phyloP scores from a whole-genome alignment of 2,888 invertebrate genomes.

The Carterocephalus palaemon region DNA sequence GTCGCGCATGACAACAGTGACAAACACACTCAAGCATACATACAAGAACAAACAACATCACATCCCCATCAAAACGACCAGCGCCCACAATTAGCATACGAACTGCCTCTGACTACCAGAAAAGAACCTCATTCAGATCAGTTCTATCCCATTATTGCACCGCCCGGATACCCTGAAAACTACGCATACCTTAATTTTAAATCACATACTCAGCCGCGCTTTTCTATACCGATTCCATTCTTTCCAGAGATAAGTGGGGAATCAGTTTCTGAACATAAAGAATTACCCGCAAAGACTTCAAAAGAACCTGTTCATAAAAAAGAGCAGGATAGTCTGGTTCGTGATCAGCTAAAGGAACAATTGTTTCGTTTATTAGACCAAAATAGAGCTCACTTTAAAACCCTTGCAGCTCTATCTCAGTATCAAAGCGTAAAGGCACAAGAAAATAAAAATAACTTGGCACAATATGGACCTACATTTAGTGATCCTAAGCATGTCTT shows the following conservation, averaged over 20 bases:
- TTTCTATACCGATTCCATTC: neutral
- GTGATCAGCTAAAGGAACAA: conserved; percentile 27
- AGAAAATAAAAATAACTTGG: conserved; percentile 3
- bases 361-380: conserved; percentile 31
- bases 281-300: neutral
- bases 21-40: neutral
- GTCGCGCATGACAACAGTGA: neutral
- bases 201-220: neutral
- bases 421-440: neutral
- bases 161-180: neutral
- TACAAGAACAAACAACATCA: conserved; percentile 5
- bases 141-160: conserved; percentile 1
- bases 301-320: neutral
- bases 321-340: neutral
- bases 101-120: neutral
- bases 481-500: conserved; percentile 44
- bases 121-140: conserved; percentile 6
- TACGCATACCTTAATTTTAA: neutral
- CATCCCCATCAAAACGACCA: neutral
- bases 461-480: conserved; percentile 49
- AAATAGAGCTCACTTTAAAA: conserved; percentile 31
- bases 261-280: neutral
- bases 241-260: conserved; percentile 3
- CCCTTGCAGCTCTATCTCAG: neutral
- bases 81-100: neutral